phyloP scores from a whole-genome alignment of 2,797 vertebrate species.

The Vultur gryphus region DNA sequence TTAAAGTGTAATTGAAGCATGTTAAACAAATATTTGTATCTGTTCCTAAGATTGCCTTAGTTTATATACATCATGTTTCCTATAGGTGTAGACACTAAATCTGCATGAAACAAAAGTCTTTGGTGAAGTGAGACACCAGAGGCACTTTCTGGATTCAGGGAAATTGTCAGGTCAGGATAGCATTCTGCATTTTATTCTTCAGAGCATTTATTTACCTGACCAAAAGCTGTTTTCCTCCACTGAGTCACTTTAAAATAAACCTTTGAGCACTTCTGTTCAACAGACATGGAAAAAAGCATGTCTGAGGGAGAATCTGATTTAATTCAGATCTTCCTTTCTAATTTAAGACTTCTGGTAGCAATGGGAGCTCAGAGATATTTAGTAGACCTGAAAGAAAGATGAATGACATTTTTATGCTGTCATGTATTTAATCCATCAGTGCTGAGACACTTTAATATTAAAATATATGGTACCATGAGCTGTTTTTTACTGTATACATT shows the following conservation, averaged over 20 bases:
- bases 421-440: background rate
- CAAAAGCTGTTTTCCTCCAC: background rate
- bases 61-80: background rate
- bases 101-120: background rate
- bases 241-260: background rate
- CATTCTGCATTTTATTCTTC: background rate
- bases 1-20: background rate
- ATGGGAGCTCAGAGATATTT: background rate
- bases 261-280: background rate
- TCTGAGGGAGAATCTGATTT: background rate
- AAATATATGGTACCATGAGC: background rate
- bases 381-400: background rate
- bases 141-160: background rate
- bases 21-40: background rate
- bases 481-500: background rate
- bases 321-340: background rate
- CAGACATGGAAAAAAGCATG: background rate
- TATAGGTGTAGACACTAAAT: background rate
- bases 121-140: background rate
- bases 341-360: background rate
- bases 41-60: background rate
- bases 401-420: background rate
- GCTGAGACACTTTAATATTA: background rate
- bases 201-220: background rate
- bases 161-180: background rate